A percentile compares a stretch with the other conserved stretches of the same genome.
These are phyloP conservation scores for Lacerta bilineata DNA, from an alignment of 2,797 vertebrate genomes.

Conservation along the genomic window DNA sequence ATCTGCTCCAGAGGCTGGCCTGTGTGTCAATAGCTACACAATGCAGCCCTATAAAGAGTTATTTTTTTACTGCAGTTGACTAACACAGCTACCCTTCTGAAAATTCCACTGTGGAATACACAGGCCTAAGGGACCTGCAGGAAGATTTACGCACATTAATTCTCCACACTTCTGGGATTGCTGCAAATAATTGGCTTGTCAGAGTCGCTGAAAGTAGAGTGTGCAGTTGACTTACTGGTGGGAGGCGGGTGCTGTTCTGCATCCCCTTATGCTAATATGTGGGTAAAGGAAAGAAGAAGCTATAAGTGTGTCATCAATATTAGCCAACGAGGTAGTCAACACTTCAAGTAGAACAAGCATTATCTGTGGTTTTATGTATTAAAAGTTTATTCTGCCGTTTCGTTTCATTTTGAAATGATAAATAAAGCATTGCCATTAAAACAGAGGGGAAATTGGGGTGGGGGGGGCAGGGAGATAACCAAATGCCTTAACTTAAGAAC, in stretches of 20 bases:
- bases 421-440: too few species aligned
- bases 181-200: not conserved
- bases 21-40: too few species aligned
- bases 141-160: not conserved
- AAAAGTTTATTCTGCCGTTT: not conserved
- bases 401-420: not conserved
- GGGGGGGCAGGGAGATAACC: too few species aligned
- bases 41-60: too few species aligned
- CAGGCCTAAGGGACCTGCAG: not conserved
- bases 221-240: not conserved
- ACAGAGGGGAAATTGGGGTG: too few species aligned
- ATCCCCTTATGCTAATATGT: not conserved
- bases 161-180: not conserved
- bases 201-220: not conserved
- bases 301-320: not conserved
- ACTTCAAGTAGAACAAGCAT: not conserved
- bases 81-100: too few species aligned
- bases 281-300: not conserved
- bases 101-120: not conserved
- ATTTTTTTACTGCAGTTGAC: too few species aligned
- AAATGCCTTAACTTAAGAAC: not conserved
- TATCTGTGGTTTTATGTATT: not conserved
- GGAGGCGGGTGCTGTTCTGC: too few species aligned
- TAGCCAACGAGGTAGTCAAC: not conserved
- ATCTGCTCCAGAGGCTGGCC: too few species aligned